Percentiles rank a stretch among this genome's conserved stretches.
Conservation (phyloP, 2,888 invertebrate genomes). For the Pachydiplax longipennis region DNA sequence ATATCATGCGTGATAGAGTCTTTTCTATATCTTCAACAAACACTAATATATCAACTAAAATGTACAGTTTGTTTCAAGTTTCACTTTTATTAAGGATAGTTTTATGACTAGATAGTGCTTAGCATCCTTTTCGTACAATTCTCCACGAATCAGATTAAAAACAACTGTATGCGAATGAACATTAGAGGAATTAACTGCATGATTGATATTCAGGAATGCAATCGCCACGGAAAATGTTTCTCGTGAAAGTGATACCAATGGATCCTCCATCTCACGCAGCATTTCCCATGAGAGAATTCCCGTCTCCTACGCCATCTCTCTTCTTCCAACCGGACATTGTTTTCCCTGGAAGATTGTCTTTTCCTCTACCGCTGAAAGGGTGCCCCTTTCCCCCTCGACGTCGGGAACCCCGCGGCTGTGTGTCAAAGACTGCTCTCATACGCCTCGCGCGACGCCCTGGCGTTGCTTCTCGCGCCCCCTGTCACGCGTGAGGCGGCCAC, state of each 20-base stretch:
- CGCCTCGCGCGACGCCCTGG: background rate
- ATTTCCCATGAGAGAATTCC: slow-evolving; percentile 51
- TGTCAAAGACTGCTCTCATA: background rate
- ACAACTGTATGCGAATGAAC: too few species aligned
- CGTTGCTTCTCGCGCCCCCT: background rate
- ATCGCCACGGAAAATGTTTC: background rate
- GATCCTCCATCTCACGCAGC: background rate
- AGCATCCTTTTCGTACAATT: too few species aligned
- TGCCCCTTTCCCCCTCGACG: background rate
- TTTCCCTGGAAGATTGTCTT: background rate
- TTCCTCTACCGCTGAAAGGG: background rate
- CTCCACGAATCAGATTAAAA: too few species aligned
- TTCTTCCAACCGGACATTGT: slow-evolving; percentile 43
- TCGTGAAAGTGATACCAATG: background rate
- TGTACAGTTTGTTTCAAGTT: too few species aligned
- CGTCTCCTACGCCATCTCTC: slow-evolving; percentile 47
- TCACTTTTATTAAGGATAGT: too few species aligned
- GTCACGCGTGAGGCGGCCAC: background rate
- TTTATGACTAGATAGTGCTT: too few species aligned
- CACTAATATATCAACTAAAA: too few species aligned
- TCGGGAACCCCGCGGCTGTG: background rate
- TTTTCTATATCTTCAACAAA: too few species aligned
- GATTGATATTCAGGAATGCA: background rate
- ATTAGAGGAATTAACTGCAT: too few species aligned
- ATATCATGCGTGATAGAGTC: too few species aligned